Evolutionary conservation across 2,113 vertebrate species (phyloP).

Genomic region (Rana temporaria): DNA sequence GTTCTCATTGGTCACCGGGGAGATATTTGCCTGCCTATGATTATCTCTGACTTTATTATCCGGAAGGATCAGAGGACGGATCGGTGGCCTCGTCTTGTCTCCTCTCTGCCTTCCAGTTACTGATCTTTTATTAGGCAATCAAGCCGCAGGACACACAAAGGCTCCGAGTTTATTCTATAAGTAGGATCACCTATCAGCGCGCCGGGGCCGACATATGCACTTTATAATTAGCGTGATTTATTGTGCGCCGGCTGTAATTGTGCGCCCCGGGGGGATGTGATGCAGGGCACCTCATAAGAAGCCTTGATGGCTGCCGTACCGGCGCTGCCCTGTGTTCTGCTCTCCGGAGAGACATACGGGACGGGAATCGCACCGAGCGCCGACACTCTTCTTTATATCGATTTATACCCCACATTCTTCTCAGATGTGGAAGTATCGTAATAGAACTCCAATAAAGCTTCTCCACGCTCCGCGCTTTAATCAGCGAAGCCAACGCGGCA

Average conservation of each 20-base stretch:
- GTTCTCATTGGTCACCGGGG: too few relatives aligned
- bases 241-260: neutral
- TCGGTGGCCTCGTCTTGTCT: neutral
- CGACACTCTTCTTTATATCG: too few relatives aligned
- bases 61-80: neutral
- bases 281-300: slow-evolving; percentile 3
- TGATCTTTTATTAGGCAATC: slow-evolving; percentile 16
- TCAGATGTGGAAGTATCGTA: too few relatives aligned
- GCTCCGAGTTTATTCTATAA: neutral
- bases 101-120: slow-evolving; percentile 7
- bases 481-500: too few relatives aligned
- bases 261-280: slow-evolving; percentile 27
- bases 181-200: neutral
- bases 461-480: too few relatives aligned
- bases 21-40: too few relatives aligned
- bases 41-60: too few relatives aligned
- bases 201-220: neutral
- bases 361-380: neutral
- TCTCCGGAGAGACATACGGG: neutral
- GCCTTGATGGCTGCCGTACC: neutral
- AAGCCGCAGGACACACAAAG: neutral
- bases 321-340: slow-evolving; percentile 22
- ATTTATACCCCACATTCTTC: too few relatives aligned
- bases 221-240: slow-evolving; percentile 31
- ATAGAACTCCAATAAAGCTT: too few relatives aligned